Conservation (phyloP, 2,113 vertebrate genomes). For the Symphodus melops region DNA sequence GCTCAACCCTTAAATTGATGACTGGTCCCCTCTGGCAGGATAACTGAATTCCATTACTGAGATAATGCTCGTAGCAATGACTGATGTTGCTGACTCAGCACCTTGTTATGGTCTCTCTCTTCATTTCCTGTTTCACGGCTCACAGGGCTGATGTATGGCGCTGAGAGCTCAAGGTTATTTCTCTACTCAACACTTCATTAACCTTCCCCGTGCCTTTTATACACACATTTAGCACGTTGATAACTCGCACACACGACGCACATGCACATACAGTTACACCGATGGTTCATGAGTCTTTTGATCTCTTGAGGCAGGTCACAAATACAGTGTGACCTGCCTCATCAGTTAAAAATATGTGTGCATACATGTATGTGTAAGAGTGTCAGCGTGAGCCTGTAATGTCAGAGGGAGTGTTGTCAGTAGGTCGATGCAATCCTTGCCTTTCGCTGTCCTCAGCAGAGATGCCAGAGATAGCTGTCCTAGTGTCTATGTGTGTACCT, state of each 20-base stretch:
- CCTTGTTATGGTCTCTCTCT: constrained; percentile 76
- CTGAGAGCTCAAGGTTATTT: constrained; percentile 79
- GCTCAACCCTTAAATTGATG: constrained; percentile 53
- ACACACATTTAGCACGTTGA: constrained; percentile 51
- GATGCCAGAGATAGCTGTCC: constrained; percentile 1
- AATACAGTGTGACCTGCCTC: constrained; percentile 46
- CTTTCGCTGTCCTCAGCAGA: constrained; percentile 14
- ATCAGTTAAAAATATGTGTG: constrained; percentile 55
- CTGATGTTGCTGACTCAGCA: constrained; percentile 82
- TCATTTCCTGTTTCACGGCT: constrained; percentile 80
- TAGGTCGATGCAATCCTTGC: constrained; percentile 19
- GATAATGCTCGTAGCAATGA: constrained; percentile 64
- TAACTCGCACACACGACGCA: constrained; percentile 1
- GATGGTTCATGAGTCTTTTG: constrained; percentile 49
- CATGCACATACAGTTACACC: constrained; percentile 26
- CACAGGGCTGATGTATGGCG: constrained; percentile 75
- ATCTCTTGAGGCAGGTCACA: constrained; percentile 49
- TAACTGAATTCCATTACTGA: constrained; percentile 75
- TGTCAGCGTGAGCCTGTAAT: constrained; percentile 27
- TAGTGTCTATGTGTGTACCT: background rate
- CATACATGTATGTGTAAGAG: constrained; percentile 35
- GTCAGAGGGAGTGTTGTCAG: constrained; percentile 42
- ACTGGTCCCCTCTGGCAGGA: constrained; percentile 45
- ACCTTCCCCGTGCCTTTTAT: constrained; percentile 63
- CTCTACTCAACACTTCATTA: constrained; percentile 79